Evolutionary conservation across 2,797 vertebrate genomes (phyloP), one percentile per base, ranked within the genome.

Genomic region (Chaetodon trifasciatus): DNA sequence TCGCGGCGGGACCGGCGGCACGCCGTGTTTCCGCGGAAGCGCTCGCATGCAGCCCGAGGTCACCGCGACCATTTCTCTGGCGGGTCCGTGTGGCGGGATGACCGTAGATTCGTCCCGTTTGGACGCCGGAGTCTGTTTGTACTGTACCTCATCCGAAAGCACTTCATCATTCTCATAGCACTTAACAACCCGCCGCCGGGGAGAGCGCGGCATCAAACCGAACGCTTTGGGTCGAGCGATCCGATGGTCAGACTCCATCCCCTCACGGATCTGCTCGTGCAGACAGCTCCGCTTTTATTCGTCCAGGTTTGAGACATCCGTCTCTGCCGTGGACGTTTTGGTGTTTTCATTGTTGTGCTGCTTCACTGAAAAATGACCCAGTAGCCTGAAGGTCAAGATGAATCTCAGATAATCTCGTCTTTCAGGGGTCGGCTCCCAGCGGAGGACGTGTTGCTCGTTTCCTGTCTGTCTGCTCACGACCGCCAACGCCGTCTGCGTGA

Each of bases 91-190:
- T 24, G 49, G 15, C 40, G 6, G 62, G 58, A 46, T 9, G 56
- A 16, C 1, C 0, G 39, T 4, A 13, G 53, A 5, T 49, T 46
- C 8, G 5, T 35, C 66, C 17, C 5, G 12, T 49, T 1, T 11
- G 44, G 52, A 64, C 55, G n/a, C 74, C 24, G 46, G 32, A 74
- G 67, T 67, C 53, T 70, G 40, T 87, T 76, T 71, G 79, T 86
- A 64, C 63, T 73, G 83, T 57, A 35, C 74, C 58, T 84, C 79
- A 64, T 78, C 58, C 57, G 73, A 39, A 85, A 87, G 79, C 86
- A 88, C 90, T 84, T 90, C 63, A 16, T 90, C 77, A 53, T 86
- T 79, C 78, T 93, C 70, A 72, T 85, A 86, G 86, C 91, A 90
- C 81, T 86, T 87, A 83, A 74, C 10, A 56, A 44, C 70, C 74